Evolutionary conservation across 2,888 invertebrate species (phyloP).

Genomic region (Anoplius nigerrimus): DNA sequence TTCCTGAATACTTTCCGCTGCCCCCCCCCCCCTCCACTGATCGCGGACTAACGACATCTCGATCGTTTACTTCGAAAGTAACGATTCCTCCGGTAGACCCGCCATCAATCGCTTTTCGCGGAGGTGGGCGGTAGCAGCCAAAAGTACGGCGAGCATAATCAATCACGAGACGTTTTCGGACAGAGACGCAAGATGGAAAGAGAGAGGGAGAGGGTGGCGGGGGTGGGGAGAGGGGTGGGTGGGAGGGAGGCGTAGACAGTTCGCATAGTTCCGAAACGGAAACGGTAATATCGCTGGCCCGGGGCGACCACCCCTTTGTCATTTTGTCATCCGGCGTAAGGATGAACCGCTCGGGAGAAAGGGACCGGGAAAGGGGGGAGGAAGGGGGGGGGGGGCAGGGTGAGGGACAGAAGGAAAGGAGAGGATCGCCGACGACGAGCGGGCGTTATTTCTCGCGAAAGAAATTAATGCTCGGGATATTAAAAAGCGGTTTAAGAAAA

Average conservation of each 20-base stretch:
- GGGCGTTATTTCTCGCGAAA: conserved; percentile 43
- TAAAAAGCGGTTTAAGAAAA: conserved; percentile 47
- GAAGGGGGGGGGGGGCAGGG: conserved; percentile 14
- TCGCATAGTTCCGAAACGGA: conserved; percentile 72
- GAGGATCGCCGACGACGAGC: conserved; percentile 24
- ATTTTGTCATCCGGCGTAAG: conserved; percentile 71
- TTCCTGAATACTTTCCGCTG: conserved; percentile 2
- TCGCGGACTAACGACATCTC: conserved; percentile 36
- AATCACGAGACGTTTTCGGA: conserved; percentile 70
- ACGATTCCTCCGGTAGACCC: conserved; percentile 32
- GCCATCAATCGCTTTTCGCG: conserved; percentile 55
- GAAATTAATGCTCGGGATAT: conserved; percentile 57
- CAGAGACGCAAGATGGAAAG: conserved; percentile 37
- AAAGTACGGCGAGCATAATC: conserved; percentile 73
- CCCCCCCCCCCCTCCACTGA: neutral
- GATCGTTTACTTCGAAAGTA: conserved; percentile 30
- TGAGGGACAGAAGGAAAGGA: conserved; percentile 18
- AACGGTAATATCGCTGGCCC: conserved; percentile 73
- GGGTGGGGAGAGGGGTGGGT: conserved; percentile 19
- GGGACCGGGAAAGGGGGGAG: conserved; percentile 4
- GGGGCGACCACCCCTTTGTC: conserved; percentile 72
- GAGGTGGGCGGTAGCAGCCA: conserved; percentile 56
- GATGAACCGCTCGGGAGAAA: conserved; percentile 41
- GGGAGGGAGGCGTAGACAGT: conserved; percentile 57
- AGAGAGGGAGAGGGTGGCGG: conserved; percentile 15